Base-by-base conservation (phyloP, 2,888 invertebrate genomes). In the Amblyteles armatorius region DNA sequence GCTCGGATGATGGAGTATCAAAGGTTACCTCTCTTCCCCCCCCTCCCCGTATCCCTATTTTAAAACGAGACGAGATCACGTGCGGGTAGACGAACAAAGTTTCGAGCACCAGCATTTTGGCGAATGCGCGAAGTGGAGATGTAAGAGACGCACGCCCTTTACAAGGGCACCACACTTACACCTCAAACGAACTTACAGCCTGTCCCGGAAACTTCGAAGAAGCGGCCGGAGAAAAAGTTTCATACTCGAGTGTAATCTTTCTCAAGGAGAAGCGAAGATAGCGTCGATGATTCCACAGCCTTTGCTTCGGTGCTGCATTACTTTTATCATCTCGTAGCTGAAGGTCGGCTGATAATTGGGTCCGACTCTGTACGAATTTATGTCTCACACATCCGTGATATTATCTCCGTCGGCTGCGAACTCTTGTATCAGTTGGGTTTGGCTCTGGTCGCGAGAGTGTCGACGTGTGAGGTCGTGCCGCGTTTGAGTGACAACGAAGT, bases 1-100 rank as follows among this genome's bases (percentile, higher is more conserved):
- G 52, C 19, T 11, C 6, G 44, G 68, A 69, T 69, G 26, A 16
- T 22, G 40, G 57, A 26, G n/a, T 67, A 78, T 78, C 82, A 82
- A 82, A 78, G 82, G 50, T 57, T 57, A 13, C 26, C 22, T 0
- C 40, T 16, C 16, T 11, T 0, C 40, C 44, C 16, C 40, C n/a
- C n/a, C n/a, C n/a, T 0, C 40, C 44, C 16, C 40, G 55, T 69
- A 36, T 36, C 55, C 40, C 33, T 57, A 60, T 60, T 68, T 57
- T 29, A 26, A 78, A 57, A 78, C 68, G 44, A 13, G 57, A 13
- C 44, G 57, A 68, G 55, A 69, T 78, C 69, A 33, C 16, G 57
- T 68, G 55, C 78, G 68, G 78, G 19, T 48, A 55, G 77, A 68
- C 57, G 57, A 26, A 68, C 44, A 22, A 68, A 68, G 44, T 68